Percentiles rank a stretch among this genome's conserved stretches.
These are phyloP conservation scores for Leptobrachium ailaonicum DNA, from an alignment of 2,113 vertebrate species.

Conservation along the genomic window DNA sequence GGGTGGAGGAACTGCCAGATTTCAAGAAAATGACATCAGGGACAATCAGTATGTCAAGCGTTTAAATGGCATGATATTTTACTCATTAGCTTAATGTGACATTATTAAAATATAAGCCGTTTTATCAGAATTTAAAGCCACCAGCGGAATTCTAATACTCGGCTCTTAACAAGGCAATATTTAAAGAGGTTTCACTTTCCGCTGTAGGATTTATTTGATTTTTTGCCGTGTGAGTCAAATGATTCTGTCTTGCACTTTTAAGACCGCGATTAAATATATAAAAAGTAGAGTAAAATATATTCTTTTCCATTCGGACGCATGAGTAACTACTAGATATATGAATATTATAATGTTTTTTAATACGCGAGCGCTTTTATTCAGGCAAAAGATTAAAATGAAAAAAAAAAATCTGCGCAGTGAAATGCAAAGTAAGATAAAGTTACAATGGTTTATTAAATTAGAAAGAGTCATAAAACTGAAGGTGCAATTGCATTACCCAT, in stretches of 20 bases:
- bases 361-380: conserved; percentile 8
- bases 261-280: background rate
- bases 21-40: background rate
- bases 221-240: background rate
- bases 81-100: background rate
- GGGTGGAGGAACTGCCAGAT: too few species aligned
- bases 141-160: background rate
- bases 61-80: background rate
- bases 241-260: background rate
- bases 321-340: background rate
- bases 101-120: background rate
- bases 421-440: conserved; percentile 46
- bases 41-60: background rate
- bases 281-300: background rate
- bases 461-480: conserved; percentile 58
- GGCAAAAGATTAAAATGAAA: background rate
- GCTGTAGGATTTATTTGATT: background rate
- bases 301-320: background rate
- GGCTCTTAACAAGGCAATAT: background rate
- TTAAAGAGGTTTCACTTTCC: background rate
- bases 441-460: conserved; percentile 60
- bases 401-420: background rate
- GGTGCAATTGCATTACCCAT: conserved; percentile 63
- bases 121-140: background rate
- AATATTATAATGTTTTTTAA: conserved; percentile 14